Evolutionary conservation across 2,888 invertebrate genomes (phyloP).

Genomic region (Smittia sp.): DNA sequence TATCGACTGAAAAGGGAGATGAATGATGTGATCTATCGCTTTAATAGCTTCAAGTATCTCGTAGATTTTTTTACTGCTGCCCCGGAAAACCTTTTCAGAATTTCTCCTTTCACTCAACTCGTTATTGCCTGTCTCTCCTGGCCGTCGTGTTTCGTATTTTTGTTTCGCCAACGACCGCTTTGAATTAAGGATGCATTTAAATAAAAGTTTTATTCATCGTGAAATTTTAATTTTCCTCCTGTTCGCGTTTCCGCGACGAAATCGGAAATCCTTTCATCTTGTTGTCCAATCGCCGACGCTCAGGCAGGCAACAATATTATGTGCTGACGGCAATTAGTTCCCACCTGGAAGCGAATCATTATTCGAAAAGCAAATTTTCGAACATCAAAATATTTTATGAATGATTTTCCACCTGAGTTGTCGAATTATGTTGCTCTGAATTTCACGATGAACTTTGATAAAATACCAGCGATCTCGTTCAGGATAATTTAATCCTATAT

Average conservation of each 20-base stretch:
- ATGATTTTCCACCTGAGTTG: constrained; percentile 4
- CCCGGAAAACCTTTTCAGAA: constrained; percentile 6
- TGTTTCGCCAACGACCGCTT: neutral
- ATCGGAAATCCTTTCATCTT: no score
- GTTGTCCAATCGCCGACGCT: no score
- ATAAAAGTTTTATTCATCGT: neutral
- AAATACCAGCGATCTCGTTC: neutral
- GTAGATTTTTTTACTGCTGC: neutral
- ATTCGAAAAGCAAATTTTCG: neutral
- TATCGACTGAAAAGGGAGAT: neutral
- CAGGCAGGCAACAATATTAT: neutral
- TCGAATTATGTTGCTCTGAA: neutral
- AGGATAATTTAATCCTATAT: neutral
- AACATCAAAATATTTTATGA: neutral
- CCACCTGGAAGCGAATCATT: neutral
- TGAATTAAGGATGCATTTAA: neutral
- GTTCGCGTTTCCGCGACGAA: no score
- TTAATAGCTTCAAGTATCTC: neutral
- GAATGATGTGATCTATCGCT: constrained; percentile 13
- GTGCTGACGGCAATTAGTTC: neutral
- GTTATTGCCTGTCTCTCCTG: no score
- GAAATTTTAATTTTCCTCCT: neutral
- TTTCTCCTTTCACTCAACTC: neutral
- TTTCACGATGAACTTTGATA: neutral
- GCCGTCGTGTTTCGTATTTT: neutral